Percentiles rank a stretch among this genome's conserved stretches.
These are phyloP conservation scores for Dolichomitus sp. DNA, from an alignment of 2,888 invertebrate species.

Conservation along the genomic window DNA sequence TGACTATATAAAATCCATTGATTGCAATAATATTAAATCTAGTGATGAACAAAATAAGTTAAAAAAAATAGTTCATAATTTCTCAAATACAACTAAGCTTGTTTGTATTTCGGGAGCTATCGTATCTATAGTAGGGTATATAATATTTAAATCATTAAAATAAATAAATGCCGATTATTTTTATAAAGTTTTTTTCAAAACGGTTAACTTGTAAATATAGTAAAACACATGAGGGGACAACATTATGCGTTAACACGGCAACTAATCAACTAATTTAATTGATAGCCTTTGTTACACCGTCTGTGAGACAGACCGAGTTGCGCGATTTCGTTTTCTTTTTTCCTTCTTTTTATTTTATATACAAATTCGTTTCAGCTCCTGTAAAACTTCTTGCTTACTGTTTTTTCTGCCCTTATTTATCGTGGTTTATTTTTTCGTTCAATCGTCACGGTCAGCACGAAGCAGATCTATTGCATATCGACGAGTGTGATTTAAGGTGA, in stretches of 20 bases:
- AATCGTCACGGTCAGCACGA: slow-evolving; percentile 59
- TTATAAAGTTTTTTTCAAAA: too few relatives aligned
- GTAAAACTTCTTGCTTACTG: slow-evolving; percentile 71
- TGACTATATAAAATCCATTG: too few relatives aligned
- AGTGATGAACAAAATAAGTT: too few relatives aligned
- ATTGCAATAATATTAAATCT: too few relatives aligned
- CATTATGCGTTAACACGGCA: slow-evolving; percentile 77
- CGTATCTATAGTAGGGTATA: too few relatives aligned
- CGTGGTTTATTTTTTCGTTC: slow-evolving; percentile 10
- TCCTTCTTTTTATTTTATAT: slow-evolving; percentile 73
- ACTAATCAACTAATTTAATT: slow-evolving; percentile 75
- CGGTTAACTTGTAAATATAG: slow-evolving; percentile 81
- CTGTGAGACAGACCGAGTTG: slow-evolving; percentile 75
- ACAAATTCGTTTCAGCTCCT: slow-evolving; percentile 77
- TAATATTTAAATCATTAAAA: too few relatives aligned
- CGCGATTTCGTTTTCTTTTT: slow-evolving; percentile 64
- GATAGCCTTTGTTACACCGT: slow-evolving; percentile 79
- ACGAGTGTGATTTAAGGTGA: slow-evolving; percentile 47
- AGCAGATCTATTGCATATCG: slow-evolving; percentile 55
- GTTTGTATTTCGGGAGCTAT: too few relatives aligned
- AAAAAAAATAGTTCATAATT: too few relatives aligned
- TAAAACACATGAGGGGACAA: slow-evolving; percentile 79
- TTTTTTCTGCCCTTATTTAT: slow-evolving; percentile 61
- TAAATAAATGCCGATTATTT: too few relatives aligned
- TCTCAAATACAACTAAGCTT: too few relatives aligned